Conservation (phyloP, 2,797 vertebrate species). For the Esox masquinongy region DNA sequence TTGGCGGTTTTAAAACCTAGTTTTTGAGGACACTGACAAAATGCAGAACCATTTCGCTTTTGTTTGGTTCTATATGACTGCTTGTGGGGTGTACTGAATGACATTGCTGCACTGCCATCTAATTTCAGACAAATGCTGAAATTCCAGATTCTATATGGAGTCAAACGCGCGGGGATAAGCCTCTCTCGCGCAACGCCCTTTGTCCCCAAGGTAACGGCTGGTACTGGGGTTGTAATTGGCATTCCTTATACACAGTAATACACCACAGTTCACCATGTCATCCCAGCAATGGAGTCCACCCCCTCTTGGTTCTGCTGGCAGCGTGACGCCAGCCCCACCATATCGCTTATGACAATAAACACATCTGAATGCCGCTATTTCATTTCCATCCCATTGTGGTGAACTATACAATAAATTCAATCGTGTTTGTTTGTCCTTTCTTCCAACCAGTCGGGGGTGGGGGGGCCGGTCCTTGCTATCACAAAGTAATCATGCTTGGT, state of each 20-base stretch:
- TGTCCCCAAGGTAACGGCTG: constrained; percentile 16
- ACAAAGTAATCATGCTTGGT: constrained; percentile 12
- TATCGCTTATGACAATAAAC: constrained; percentile 12
- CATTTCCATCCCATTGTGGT: neutral
- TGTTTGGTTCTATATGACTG: neutral
- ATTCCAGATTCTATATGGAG: neutral
- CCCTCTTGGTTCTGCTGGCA: constrained; percentile 3
- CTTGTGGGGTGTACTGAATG: neutral
- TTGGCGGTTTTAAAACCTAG: too few relatives aligned
- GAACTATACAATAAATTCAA: constrained; percentile 4
- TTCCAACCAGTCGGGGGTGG: neutral
- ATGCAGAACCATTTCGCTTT: neutral
- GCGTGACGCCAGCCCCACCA: neutral
- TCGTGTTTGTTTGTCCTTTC: constrained; percentile 21
- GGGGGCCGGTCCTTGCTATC: neutral
- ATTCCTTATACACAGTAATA: constrained; percentile 11
- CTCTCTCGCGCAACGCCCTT: neutral
- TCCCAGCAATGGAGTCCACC: constrained; percentile 1
- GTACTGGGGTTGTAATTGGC: neutral
- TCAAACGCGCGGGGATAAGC: neutral
- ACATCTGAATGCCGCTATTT: constrained; percentile 14
- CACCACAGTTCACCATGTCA: constrained; percentile 17
- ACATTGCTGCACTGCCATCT: neutral
- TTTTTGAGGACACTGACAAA: neutral
- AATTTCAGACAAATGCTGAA: constrained; percentile 17